These are phyloP conservation scores for Steinernema khuongi DNA, from an alignment of 1,140 invertebrate genomes.

Conservation along the genomic window DNA sequence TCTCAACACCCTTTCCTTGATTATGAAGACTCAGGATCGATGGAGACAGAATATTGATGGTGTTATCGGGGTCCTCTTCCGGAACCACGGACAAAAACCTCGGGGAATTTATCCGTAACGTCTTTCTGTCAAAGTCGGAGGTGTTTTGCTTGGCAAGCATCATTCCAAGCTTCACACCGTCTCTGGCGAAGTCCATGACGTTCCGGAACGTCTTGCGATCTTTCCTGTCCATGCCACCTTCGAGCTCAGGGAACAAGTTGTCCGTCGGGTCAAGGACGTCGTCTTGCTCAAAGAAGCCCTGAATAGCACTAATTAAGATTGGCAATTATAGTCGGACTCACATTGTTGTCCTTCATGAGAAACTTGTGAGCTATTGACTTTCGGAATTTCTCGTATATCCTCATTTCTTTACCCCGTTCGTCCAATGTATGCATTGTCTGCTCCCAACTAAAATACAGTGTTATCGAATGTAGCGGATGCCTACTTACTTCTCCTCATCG, in stretches of 20 bases:
- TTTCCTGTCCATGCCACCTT: conserved; percentile 7
- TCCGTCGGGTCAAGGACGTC: conserved; percentile 17
- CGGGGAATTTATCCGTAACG: conserved; percentile 35
- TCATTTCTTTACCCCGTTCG: conserved; percentile 29
- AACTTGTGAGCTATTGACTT: conserved; percentile 24
- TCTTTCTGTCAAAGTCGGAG: conserved; percentile 35
- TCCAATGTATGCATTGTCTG: conserved; percentile 27
- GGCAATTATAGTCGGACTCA: conserved; percentile 26
- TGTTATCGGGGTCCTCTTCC: conserved; percentile 30
- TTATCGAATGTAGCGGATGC: neutral
- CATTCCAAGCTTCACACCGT: conserved; percentile 31
- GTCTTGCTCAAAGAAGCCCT: neutral
- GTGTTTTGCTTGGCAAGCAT: conserved; percentile 26
- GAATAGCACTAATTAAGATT: conserved; percentile 39
- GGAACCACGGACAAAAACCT: conserved; percentile 35
- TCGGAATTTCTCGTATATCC: conserved; percentile 29
- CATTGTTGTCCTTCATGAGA: conserved; percentile 26
- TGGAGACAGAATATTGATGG: conserved; percentile 43
- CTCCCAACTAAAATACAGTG: conserved; percentile 22
- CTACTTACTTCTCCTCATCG: neutral
- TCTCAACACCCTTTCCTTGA: conserved; percentile 34
- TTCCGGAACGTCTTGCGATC: conserved; percentile 17
- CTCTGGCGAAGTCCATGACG: neutral
- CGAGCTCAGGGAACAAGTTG: neutral
- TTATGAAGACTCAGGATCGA: conserved; percentile 44